Base-by-base conservation (phyloP, 2,113 vertebrate species). In the Mesocricetus auratus region DNA sequence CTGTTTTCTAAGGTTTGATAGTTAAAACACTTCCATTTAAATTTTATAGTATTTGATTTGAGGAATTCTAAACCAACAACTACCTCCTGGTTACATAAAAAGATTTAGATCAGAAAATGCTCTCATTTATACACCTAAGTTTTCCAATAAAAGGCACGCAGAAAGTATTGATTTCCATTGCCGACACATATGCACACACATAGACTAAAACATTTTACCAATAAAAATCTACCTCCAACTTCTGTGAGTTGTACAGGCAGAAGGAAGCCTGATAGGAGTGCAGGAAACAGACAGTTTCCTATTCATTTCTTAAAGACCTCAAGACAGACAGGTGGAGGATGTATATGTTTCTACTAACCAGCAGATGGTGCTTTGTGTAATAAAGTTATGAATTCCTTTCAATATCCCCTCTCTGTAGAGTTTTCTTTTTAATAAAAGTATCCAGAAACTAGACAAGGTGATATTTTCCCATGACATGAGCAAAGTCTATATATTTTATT, bases 351-450 rank as follows among this genome's bases (percentile, higher is more conserved):
- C 93, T 66, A 86, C n/a, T 93, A 96, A 95, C 95, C 97, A 98
- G 98, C 69, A 98, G 98, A 97, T 98, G 98, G 97, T 98, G 98
- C 97, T 98, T 98, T 98, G 90, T 94, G 95, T 94, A 98, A 92
- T 71, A 58, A 94, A 94, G 94, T 95, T 97, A 78, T 58, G n/a
- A 62, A 66, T 33, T 94, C 90, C 82, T 77, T 97, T 85, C 13
- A 12, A 66, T 90, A 73, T 93, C 24, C 16, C 86, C 73, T 93
- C 24, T 94, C 31, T 60, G 5, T 50, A 58, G 26, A 64, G 2
- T 69, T 77, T 89, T 82, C 69, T 74, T 60, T 60, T 89, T 75
- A 75, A 86, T 90, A 56, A 31, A 92, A 87, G 1, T 58, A 91
- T 90, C 29, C 45, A 94, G 82, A 95, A 79, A 19, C 74, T 12